Evolutionary conservation across 1,140 invertebrate species (phyloP), one percentile per base, ranked within the genome.

Genomic region (Drosophila dunni): DNA sequence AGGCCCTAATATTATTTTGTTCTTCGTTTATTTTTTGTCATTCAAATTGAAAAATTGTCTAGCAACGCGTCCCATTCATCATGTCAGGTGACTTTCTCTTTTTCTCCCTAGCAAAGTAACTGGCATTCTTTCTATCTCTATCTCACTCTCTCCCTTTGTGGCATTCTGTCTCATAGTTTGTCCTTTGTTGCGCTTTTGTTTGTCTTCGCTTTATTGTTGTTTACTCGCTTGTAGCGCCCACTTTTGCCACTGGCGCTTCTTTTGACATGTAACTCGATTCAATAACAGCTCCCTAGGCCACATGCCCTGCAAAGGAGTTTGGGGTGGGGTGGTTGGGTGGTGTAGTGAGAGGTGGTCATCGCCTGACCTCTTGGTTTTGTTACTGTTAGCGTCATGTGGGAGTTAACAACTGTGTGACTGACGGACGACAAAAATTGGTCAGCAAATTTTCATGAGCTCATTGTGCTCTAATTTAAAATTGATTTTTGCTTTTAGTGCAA

Each of bases 11-110:
- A 29, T 29, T 29, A 29, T 29, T 29, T 29, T 29, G 3, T 29
- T 3, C 24, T 29, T 29, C 24, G 17, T 29, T 29, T 36, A 57
- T 56, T 61, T 36, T 65, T 20, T 54, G 61, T 69, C 79, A 88
- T 88, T 88, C 83, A 88, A 83, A 88, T 88, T 88, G 84, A 88
- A 88, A 83, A 88, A 89, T 89, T 78, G 83, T 86, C 83, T 88
- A 88, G 83, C 83, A 88, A 88, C 69, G 83, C 84, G 84, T 75
- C 17, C 57, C 83, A 83, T 88, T 88, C 84, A 79, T 83, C 83
- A 88, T 83, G 83, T 79, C 11, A 6, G 60, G 63, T n/a, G 17
- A n/a, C 5, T 7, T 7, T 29, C 48, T 11, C 24, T 24, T 17
- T 48, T 46, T 17, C 7, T 34, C 10, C 24, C 6, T 13, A 17